These are phyloP conservation scores for Argyrosomus japonicus DNA, from an alignment of 2,113 vertebrate genomes.

Conservation along the genomic window DNA sequence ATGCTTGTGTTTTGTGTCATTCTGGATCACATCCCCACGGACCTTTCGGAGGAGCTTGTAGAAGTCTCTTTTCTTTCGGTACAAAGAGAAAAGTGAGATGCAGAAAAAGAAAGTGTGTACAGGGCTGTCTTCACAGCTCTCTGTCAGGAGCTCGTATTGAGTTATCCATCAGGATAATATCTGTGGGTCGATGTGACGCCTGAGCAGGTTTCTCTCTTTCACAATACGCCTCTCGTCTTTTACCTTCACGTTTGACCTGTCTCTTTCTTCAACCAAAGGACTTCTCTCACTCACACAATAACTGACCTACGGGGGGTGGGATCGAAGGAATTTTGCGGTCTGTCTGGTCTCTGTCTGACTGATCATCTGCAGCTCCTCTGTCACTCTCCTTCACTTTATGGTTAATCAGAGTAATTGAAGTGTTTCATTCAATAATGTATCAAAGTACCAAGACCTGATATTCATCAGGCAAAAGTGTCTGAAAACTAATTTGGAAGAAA, in stretches of 20 bases:
- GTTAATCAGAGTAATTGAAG: constrained; percentile 8
- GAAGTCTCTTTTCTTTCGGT: neutral
- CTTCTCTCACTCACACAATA: neutral
- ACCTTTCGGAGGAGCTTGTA: neutral
- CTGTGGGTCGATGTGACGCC: neutral
- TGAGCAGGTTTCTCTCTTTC: constrained; percentile 37
- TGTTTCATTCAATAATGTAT: constrained; percentile 30
- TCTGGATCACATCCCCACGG: neutral
- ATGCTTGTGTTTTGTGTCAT: neutral
- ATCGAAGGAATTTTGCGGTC: neutral
- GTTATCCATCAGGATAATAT: constrained; percentile 42
- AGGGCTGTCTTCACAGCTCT: neutral
- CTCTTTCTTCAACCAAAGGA: neutral
- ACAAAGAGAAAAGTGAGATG: neutral
- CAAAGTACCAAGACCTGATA: neutral
- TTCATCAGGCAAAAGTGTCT: neutral
- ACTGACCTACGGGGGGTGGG: neutral
- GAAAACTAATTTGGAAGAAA: neutral
- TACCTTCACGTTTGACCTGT: neutral
- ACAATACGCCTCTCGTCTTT: neutral
- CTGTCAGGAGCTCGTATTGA: constrained; percentile 14
- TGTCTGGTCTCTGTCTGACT: neutral
- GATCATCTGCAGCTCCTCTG: neutral
- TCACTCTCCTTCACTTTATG: neutral
- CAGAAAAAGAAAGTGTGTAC: neutral